Base-by-base conservation (phyloP, 2,888 invertebrate genomes). In the Stramonita haemastoma region DNA sequence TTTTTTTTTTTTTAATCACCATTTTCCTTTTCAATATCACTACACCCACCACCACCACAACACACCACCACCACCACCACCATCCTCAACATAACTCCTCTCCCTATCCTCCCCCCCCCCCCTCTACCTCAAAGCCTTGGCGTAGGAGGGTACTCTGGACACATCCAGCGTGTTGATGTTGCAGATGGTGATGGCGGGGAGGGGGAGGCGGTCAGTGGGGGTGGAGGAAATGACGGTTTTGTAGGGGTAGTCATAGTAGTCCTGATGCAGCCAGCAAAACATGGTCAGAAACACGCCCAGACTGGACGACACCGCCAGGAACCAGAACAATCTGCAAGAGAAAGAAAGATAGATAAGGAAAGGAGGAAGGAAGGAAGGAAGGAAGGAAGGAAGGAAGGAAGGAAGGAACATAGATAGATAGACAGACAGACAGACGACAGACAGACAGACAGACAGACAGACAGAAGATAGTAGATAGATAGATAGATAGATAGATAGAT, bases 91-190 rank as follows among this genome's bases (percentile, higher is more conserved):
- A n/a, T n/a, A n/a, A n/a, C n/a, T n/a, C n/a, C n/a, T n/a, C n/a
- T 73, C 26, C 22, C 0, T n/a, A 11, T 26, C 29, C 19, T 26
- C 5, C 60, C 60, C 8, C 8, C 32, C 29, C 36, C 4, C 19
- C 36, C 22, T 36, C 19, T n/a, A 85, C 84, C 84, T n/a, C 17
- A 85, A 29, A 29, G 29, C 6, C 29, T 85, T 15, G 46, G n/a
- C 84, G 26, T 85, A 85, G 26, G 56, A 4, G 26, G 56, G 0
- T 2, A 85, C 57, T 5, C 15, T 29, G 84, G 84, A 36, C 29
- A 85, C 84, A 19, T 85, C 84, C 29, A 85, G 13, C 1, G 84
- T 85, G 84, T 85, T 85, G 84, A 85, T 85, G 84, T 85, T 85
- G 84, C 84, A 85, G 29, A 85, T 15, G 46, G 84, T 57, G 57